A percentile compares a stretch with the other conserved stretches of the same genome.
Conservation (phyloP, 2,113 vertebrate genomes). For the pig (Sus scrofa) region DNA sequence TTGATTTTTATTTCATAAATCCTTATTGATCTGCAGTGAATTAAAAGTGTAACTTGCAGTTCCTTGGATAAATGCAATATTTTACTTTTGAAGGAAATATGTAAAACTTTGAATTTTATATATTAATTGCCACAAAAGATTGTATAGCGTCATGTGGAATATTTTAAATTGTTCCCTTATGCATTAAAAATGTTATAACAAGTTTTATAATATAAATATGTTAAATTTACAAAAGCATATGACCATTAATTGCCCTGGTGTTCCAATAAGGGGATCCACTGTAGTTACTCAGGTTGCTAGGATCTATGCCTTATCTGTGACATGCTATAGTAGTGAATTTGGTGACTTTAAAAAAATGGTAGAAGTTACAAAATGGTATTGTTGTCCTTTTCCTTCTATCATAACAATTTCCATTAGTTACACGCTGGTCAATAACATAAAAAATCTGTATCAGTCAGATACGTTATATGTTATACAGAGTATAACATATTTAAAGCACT, state of each 20-base stretch:
- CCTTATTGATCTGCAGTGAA: neutral
- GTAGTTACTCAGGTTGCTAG: neutral
- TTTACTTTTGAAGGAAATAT: constrained; percentile 10
- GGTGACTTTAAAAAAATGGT: neutral
- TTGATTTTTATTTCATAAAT: constrained; percentile 37
- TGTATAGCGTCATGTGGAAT: neutral
- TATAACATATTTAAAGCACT: neutral
- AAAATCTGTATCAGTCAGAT: neutral
- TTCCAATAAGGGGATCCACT: neutral
- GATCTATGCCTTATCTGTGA: neutral
- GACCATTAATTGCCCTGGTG: neutral
- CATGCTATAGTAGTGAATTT: no score
- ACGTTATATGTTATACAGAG: no score
- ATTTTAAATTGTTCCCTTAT: neutral
- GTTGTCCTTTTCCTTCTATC: neutral
- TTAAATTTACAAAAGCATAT: neutral
- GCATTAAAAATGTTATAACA: neutral
- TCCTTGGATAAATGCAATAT: neutral
- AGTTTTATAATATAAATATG: neutral
- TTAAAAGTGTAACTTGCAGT: neutral
- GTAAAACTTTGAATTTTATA: neutral
- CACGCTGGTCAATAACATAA: neutral
- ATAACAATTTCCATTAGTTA: neutral
- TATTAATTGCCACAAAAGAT: neutral
- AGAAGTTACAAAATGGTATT: neutral